Evolutionary conservation across 2,797 vertebrate species (phyloP), one percentile per base, ranked within the genome.

Genomic region (Acanthis flammea): DNA sequence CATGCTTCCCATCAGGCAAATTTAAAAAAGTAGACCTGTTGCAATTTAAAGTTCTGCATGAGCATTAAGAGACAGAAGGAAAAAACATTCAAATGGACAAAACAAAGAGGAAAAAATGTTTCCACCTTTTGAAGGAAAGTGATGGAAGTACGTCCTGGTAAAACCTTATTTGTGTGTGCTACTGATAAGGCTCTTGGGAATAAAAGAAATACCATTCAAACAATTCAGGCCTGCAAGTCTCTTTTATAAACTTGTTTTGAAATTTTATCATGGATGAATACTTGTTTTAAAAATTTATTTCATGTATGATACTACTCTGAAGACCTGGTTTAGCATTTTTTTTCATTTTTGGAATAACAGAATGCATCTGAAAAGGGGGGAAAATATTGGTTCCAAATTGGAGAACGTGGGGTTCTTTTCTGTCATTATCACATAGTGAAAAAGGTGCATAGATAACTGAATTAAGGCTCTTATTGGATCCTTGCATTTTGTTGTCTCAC

Each of bases 381-480:
- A 3, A 62, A 63, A 35, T 4, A 1, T 19, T 76, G 3, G 1
- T 51, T 85, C 5, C 23, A 48, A 62, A 76, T 8, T n/a, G 31
- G 10, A 54, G 22, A 72, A 42, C 12, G 5, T n/a, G 2, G 0
- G 0, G 1, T 4, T 31, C 8, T 42, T 65, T 62, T 24, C 16
- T 74, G 10, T 39, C 39, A 33, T 54, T 66, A 65, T 33, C 33
- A 10, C 31, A 14, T 30, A 44, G 13, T 42, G 30, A 23, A 67
- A 44, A 50, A 74, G 6, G 10, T 33, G 53, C 7, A 33, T 13
- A 10, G 3, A 18, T 68, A 65, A 72, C 3, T 67, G 15, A 81
- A 54, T 62, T 62, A 25, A 31, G 37, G 37, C 37, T 39, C 37
- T 13, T 39, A 39, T 39, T 37, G 37, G 28, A 83, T 25, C 9